Base-by-base conservation (phyloP, 2,888 invertebrate genomes). In the Calliopum simillimum region DNA sequence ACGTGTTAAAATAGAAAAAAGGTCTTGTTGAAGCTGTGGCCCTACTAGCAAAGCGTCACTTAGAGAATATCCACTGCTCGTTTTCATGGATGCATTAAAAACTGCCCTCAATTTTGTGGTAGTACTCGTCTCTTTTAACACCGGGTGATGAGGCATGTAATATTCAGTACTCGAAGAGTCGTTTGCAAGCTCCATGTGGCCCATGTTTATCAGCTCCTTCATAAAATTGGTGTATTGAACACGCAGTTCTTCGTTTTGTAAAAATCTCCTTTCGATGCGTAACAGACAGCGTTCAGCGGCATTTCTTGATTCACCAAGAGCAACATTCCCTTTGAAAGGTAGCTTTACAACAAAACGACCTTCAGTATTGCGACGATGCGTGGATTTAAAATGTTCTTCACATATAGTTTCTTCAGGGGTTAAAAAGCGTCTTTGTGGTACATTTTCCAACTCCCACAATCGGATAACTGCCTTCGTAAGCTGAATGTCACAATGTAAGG, bases 401-500 rank as follows among this genome's bases (percentile, higher is more conserved):
- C 73, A 76, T 21, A 49, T 41, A 13, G 51, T 12, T 55, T 73
- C 70, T 51, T 74, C 73, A 25, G 43, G 1, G 25, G 73, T 71
- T 0, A 71, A 47, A 47, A 62, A 46, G 53, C 68, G 69, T 5
- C 55, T 58, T 23, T 56, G 63, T n/a, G 71, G 73, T 12, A 73
- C 8, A 13, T 71, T 51, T 62, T 75, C 73, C 13, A 74, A 41
- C 41, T 75, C 66, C 73, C 73, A 75, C n/a, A 75, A 67, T 19
- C 55, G 63, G 14, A 53, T 61, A 1, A 70, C 55, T 55, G 25
- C 46, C 67, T 47, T 33, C 3, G 51, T 21, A 2, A 70, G 43
- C 43, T 62, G 61, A 1, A 56, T 55, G 47, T 68, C 64, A 16
- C 67, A 58, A 59, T n/a, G n/a, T n/a, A 65, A 47, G 4, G 44